phyloP scores from a whole-genome alignment of 2,888 invertebrate species.

The Aricia artaxerxes region DNA sequence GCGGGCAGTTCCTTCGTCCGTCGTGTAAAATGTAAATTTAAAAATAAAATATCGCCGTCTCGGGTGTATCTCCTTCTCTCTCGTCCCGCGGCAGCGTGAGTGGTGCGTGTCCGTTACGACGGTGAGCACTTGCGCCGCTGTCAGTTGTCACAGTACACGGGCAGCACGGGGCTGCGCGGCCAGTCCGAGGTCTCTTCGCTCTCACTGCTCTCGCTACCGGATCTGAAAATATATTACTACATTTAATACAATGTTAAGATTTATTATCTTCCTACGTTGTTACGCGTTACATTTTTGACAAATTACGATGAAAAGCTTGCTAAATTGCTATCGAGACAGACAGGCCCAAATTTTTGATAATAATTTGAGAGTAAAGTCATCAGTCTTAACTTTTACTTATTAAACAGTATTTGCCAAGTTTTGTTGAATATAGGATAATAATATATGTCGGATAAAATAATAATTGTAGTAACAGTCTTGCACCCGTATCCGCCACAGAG shows the following conservation, averaged over 20 bases:
- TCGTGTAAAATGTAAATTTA: slow-evolving; percentile 5
- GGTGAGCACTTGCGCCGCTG: slow-evolving; percentile 31
- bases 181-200: slow-evolving; percentile 81
- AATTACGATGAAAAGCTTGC: neutral
- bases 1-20: neutral
- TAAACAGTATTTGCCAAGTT: no score
- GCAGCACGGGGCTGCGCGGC: slow-evolving; percentile 83
- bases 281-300: no score
- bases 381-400: no score
- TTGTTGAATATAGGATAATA: no score
- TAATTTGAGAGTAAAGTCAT: no score
- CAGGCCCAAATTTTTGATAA: no score
- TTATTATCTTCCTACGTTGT: no score
- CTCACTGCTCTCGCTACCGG: slow-evolving; percentile 82
- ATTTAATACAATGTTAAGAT: neutral
- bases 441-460: no score
- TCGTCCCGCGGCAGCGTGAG: slow-evolving; percentile 1
- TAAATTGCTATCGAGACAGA: no score
- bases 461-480: slow-evolving; percentile 45
- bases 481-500: slow-evolving; percentile 66
- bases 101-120: slow-evolving; percentile 19
- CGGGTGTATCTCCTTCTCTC: neutral
- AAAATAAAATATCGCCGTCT: neutral
- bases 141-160: slow-evolving; percentile 76
- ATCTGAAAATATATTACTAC: slow-evolving; percentile 61